These are phyloP conservation scores for Trochalopteron elliotii DNA, from an alignment of 2,113 vertebrate species.

Conservation along the genomic window DNA sequence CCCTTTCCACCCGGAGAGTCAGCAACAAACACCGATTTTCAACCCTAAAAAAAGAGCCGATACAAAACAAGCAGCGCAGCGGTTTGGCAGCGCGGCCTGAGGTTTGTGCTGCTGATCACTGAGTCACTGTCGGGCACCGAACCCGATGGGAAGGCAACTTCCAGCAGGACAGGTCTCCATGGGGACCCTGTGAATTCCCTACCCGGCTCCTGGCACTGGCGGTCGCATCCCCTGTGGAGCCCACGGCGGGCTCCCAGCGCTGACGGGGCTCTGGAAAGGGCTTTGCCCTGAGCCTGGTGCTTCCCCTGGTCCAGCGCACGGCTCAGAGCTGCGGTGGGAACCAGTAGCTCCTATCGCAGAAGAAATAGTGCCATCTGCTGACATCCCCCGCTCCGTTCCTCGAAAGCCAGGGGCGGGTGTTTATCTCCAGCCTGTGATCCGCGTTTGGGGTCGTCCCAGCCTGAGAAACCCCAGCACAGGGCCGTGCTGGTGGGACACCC, in stretches of 20 bases:
- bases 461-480: fast-evolving
- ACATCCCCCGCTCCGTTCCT: background rate
- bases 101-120: background rate
- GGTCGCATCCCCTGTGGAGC: fast-evolving
- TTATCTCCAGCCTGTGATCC: background rate
- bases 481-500: background rate
- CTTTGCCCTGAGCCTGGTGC: background rate
- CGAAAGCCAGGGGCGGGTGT: background rate
- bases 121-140: fast-evolving
- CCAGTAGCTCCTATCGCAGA: background rate
- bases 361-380: conserved; percentile 67
- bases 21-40: background rate
- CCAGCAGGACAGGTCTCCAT: background rate
- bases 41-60: background rate
- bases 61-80: background rate
- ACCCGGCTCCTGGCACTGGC: fast-evolving
- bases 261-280: background rate
- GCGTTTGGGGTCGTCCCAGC: background rate
- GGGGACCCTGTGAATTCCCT: background rate
- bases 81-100: background rate
- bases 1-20: background rate
- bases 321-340: background rate
- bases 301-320: background rate
- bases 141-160: background rate
- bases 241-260: fast-evolving